Percentiles rank a stretch among this genome's conserved stretches.
phyloP scores from a whole-genome alignment of 2,888 invertebrate genomes.

The Muscina levida region DNA sequence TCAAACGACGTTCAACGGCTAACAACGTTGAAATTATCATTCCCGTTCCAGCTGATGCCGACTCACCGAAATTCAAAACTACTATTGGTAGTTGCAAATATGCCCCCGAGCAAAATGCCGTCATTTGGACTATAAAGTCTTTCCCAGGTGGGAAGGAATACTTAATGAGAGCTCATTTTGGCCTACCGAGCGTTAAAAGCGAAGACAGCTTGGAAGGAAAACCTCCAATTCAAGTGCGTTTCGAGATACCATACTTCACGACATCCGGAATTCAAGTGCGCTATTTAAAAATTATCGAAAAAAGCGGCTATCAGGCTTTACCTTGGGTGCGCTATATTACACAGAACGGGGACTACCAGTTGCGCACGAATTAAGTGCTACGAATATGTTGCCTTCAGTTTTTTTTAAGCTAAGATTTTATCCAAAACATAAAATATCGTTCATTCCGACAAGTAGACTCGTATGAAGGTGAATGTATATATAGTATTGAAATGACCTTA shows the following conservation, averaged over 20 bases:
- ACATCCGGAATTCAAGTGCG: constrained; percentile 97
- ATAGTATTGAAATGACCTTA: background rate
- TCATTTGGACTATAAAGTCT: constrained; percentile 98
- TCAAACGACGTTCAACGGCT: constrained; percentile 97
- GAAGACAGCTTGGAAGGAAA: constrained; percentile 95
- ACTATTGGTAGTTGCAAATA: constrained; percentile 98
- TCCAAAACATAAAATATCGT: constrained; percentile 37
- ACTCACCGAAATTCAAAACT: constrained; percentile 98
- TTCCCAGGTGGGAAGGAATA: constrained; percentile 99
- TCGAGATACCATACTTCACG: constrained; percentile 99
- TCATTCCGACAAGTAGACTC: constrained; percentile 49
- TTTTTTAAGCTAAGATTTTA: constrained; percentile 39
- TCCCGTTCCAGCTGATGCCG: constrained; percentile 97
- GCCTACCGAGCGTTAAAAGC: constrained; percentile 95
- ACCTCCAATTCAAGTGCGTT: constrained; percentile 98
- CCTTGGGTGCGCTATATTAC: constrained; percentile 99
- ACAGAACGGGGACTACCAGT: constrained; percentile 98
- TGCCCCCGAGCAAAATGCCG: constrained; percentile 97
- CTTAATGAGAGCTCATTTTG: constrained; percentile 98
- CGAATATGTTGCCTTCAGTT: constrained; percentile 38
- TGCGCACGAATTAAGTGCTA: constrained; percentile 89
- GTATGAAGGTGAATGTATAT: background rate
- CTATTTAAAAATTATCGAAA: constrained; percentile 90
- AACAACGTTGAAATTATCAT: constrained; percentile 99
- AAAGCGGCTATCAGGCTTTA: constrained; percentile 98